Base-by-base conservation (phyloP, 2,797 vertebrate genomes). In the Tenualosa thibaudeaui region DNA sequence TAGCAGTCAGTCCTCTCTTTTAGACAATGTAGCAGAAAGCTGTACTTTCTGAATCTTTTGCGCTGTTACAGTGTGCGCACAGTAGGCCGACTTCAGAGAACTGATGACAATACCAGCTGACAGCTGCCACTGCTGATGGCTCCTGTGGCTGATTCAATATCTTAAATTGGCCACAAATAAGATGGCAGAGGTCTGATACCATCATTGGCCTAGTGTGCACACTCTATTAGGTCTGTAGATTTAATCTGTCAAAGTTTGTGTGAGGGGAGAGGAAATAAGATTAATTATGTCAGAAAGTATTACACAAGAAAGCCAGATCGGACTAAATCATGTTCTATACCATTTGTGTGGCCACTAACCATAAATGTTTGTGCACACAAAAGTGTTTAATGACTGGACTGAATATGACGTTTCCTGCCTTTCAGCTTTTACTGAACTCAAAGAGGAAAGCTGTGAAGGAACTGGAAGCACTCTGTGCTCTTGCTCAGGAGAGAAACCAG, bases 381-480 rank as follows among this genome's bases (percentile, higher is more conserved):
- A 71, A 71, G 31, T 37, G 26, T 31, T 9, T 71, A 3, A 71
- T 37, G 31, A 37, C 24, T 40, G 24, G 65, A 71, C 26, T 71
- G 65, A 37, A 71, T 2, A 65, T 51, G 40, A 31, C 89, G 71
- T 53, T 78, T 43, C 37, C 71, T 78, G 71, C 37, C 43, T 78
- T 86, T 75, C 68, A 96, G 95, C 10, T 83, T 26, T 85, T 94
- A 86, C 84, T 90, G 22, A 86, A 75, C 24, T 82, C 87, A 75
- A 89, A 88, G 88, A 90, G 9, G 81, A 81, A 40, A 2, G 58
- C 91, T 15, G 65, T 94, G 0, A 86, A 89, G 43, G 90, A 94
- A 58, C 82, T 94, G 84, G 84, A 86, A 86, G 51, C 58, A 37
- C 89, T 87, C 1, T 88, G 91, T 50, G 3, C 26, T 5, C 68